Evolutionary conservation across 2,797 vertebrate species (phyloP).

Genomic region (Anguilla obscura): DNA sequence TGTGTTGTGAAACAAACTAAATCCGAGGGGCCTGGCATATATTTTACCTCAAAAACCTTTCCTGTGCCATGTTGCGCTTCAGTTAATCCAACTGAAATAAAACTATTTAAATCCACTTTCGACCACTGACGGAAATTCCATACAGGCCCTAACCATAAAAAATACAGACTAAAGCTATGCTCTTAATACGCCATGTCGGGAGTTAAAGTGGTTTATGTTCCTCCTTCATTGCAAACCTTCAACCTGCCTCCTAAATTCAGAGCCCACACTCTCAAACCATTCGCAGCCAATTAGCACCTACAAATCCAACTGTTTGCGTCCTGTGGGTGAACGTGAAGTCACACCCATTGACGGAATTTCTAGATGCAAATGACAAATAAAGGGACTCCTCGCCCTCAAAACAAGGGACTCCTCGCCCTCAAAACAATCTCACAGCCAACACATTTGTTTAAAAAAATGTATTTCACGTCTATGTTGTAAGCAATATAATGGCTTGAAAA

Average conservation of each 20-base stretch:
- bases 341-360: slow-evolving; percentile 34
- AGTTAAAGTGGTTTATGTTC: background rate
- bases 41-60: slow-evolving; percentile 27
- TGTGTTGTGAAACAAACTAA: background rate
- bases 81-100: background rate
- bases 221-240: background rate
- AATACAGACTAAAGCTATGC: background rate
- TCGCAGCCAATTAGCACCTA: slow-evolving; percentile 53
- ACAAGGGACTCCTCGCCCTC: background rate
- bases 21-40: background rate
- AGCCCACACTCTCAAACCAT: slow-evolving; percentile 2
- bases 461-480: background rate
- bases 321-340: slow-evolving; percentile 38
- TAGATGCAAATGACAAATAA: slow-evolving; percentile 33
- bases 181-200: slow-evolving; percentile 22
- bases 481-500: background rate
- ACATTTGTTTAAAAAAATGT: background rate
- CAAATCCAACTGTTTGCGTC: slow-evolving; percentile 42
- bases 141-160: background rate
- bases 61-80: slow-evolving; percentile 22
- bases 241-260: slow-evolving; percentile 12
- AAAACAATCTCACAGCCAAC: background rate
- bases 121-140: background rate
- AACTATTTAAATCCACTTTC: slow-evolving; percentile 3
- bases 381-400: background rate